phyloP scores from a whole-genome alignment of 2,797 vertebrate species.

The Sebastes aleutianus region DNA sequence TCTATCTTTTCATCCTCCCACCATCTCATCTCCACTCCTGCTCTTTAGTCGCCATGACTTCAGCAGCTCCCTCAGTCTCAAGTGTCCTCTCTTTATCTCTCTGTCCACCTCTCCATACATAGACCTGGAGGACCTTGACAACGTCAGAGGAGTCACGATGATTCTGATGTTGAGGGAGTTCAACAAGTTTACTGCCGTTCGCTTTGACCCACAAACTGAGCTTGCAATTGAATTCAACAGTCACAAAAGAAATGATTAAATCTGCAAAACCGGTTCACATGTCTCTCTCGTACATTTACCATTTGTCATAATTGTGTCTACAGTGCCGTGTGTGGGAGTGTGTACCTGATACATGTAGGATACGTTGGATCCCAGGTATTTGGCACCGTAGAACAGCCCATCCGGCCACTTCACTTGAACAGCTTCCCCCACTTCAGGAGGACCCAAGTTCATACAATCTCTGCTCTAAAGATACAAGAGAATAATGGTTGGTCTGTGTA shows the following conservation, averaged over 20 bases:
- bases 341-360: slow-evolving; percentile 94
- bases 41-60: slow-evolving; percentile 25
- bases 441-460: slow-evolving; percentile 91
- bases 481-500: slow-evolving; percentile 4
- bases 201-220: slow-evolving; percentile 15
- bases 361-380: slow-evolving; percentile 92
- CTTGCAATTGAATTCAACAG: not conserved
- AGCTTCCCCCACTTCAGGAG: slow-evolving; percentile 91
- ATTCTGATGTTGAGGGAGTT: slow-evolving; percentile 32
- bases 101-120: not conserved
- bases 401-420: slow-evolving; percentile 98
- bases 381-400: slow-evolving; percentile 94
- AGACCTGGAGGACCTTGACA: slow-evolving; percentile 16
- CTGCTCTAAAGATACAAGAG: slow-evolving; percentile 84
- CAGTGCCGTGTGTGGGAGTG: not conserved
- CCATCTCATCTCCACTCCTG: slow-evolving; percentile 32
- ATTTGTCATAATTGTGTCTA: not conserved
- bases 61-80: slow-evolving; percentile 27
- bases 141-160: slow-evolving; percentile 29
- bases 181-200: slow-evolving; percentile 18
- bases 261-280: slow-evolving; percentile 8
- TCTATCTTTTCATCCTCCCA: slow-evolving; percentile 38
- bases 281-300: not conserved
- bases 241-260: not conserved
- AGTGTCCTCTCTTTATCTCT: not conserved